Conservation (phyloP, 2,888 invertebrate species). For the Dinocampus coccinellae region DNA sequence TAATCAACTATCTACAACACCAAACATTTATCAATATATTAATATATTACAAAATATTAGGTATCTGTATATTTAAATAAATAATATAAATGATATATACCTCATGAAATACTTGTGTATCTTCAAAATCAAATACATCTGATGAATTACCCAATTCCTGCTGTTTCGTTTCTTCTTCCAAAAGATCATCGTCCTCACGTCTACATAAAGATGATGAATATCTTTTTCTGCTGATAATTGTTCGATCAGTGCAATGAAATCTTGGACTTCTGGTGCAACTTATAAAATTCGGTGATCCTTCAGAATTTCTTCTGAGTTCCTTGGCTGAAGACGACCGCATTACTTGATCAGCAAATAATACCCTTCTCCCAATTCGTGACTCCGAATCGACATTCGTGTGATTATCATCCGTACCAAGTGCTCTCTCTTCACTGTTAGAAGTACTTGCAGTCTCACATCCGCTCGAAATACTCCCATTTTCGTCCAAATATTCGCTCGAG, state of each 20-base stretch:
- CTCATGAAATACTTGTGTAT: slow-evolving; percentile 63
- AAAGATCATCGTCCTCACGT: slow-evolving; percentile 60
- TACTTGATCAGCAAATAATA: slow-evolving; percentile 52
- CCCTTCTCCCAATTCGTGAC: slow-evolving; percentile 49
- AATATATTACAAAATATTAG: not conserved
- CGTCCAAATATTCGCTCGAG: slow-evolving; percentile 62
- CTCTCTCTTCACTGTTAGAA: slow-evolving; percentile 68
- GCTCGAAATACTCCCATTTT: slow-evolving; percentile 76
- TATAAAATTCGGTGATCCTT: slow-evolving; percentile 65
- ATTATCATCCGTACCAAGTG: slow-evolving; percentile 59
- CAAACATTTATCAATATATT: slow-evolving; percentile 12
- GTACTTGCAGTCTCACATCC: slow-evolving; percentile 87
- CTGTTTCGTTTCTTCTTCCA: slow-evolving; percentile 57
- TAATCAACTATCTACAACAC: slow-evolving; percentile 60
- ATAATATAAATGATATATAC: slow-evolving; percentile 23
- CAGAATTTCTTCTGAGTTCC: slow-evolving; percentile 62
- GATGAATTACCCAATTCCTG: slow-evolving; percentile 49
- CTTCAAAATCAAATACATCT: slow-evolving; percentile 63
- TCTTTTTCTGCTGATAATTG: slow-evolving; percentile 49
- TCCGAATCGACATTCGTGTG: slow-evolving; percentile 49
- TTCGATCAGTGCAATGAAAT: slow-evolving; percentile 53
- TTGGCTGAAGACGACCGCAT: slow-evolving; percentile 37
- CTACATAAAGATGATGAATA: slow-evolving; percentile 49
- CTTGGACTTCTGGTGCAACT: slow-evolving; percentile 64
- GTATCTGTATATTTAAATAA: not conserved